A percentile compares a stretch with the other conserved stretches of the same genome.
Conservation (phyloP, 1,140 invertebrate species). For the Drosophila sulfurigaster region DNA sequence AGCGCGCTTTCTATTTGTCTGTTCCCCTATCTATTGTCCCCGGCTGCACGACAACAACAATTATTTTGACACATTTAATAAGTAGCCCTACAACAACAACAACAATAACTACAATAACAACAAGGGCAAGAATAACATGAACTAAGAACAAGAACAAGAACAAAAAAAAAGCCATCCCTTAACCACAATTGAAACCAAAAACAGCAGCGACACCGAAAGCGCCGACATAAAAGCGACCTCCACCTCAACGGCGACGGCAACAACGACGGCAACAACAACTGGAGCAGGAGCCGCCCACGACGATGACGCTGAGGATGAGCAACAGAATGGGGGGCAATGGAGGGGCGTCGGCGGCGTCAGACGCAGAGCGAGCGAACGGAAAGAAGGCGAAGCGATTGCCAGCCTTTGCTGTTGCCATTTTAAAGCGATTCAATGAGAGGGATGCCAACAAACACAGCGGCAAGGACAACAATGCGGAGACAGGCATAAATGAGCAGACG, state of each 20-base stretch:
- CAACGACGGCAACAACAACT: slow-evolving; percentile 52
- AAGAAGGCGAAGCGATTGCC: slow-evolving; percentile 74
- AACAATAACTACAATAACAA: slow-evolving; percentile 30
- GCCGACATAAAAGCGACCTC: slow-evolving; percentile 85
- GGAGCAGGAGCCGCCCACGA: slow-evolving; percentile 19
- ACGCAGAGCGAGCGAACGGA: not conserved
- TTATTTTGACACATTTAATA: slow-evolving; percentile 72
- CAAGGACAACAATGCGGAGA: slow-evolving; percentile 61
- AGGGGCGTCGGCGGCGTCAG: not conserved
- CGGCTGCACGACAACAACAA: slow-evolving; percentile 57
- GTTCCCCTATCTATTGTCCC: slow-evolving; percentile 29
- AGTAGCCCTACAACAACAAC: slow-evolving; percentile 51
- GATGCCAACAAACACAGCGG: slow-evolving; percentile 44
- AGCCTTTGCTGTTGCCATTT: slow-evolving; percentile 76
- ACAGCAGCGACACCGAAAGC: slow-evolving; percentile 86
- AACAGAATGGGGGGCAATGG: not conserved
- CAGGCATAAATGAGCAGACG: slow-evolving; percentile 43
- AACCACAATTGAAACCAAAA: slow-evolving; percentile 61
- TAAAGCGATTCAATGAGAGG: slow-evolving; percentile 77
- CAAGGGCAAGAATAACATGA: slow-evolving; percentile 32
- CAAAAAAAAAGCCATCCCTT: slow-evolving; percentile 33
- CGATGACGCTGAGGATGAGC: not conserved
- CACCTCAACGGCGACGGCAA: slow-evolving; percentile 68
- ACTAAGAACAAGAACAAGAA: slow-evolving; percentile 26
- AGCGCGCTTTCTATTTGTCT: slow-evolving; percentile 6